Conservation (phyloP, 1,140 invertebrate genomes). For the Drosophila prosaltans region DNA sequence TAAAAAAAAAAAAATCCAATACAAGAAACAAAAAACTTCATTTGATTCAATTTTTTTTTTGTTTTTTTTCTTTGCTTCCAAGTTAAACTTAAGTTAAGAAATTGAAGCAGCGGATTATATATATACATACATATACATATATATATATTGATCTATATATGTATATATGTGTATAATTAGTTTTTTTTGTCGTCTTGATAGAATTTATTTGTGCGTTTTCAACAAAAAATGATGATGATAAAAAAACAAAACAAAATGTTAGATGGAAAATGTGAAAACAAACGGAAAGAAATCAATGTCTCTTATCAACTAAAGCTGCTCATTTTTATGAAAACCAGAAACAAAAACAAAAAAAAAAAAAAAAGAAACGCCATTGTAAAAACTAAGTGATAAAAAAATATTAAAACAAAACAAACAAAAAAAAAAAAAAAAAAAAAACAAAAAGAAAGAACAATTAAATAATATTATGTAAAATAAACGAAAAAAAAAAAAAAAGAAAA, state of each 20-base stretch:
- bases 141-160: conserved; percentile 31
- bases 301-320: conserved; percentile 37
- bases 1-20: conserved; percentile 31
- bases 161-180: conserved; percentile 58
- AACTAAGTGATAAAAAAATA: conserved; percentile 75
- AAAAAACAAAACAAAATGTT: conserved; percentile 1
- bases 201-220: conserved; percentile 65
- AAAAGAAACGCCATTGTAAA: conserved; percentile 81
- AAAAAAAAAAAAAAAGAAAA: conserved; percentile 54
- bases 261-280: conserved; percentile 39
- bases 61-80: conserved; percentile 64
- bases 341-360: conserved; percentile 47
- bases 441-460: conserved; percentile 62
- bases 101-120: conserved; percentile 32
- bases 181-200: conserved; percentile 63
- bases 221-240: conserved; percentile 32
- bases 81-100: conserved; percentile 71
- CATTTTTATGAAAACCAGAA: conserved; percentile 55
- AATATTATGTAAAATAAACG: conserved; percentile 47
- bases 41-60: conserved; percentile 44
- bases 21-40: conserved; percentile 6
- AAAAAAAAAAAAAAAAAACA: conserved; percentile 58
- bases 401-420: conserved; percentile 26
- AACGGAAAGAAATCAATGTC: conserved; percentile 42
- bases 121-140: conserved; percentile 30